phyloP scores from a whole-genome alignment of 1,140 invertebrate genomes.

The Epicauta chinensis region DNA sequence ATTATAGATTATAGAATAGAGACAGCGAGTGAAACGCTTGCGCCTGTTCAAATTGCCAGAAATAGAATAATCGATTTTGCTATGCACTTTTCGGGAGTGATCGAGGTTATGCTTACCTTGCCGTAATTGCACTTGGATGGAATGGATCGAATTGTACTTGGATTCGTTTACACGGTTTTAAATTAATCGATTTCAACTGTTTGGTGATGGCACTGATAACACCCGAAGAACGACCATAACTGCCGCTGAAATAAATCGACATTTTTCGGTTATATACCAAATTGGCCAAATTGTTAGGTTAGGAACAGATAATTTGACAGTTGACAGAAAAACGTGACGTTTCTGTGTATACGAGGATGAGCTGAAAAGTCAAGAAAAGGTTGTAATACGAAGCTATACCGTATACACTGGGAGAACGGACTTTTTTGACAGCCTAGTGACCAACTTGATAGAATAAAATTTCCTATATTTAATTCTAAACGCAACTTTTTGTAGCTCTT shows the following conservation, averaged over 20 bases:
- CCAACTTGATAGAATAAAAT: no score
- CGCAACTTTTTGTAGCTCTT: no score
- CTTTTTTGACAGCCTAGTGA: no score
- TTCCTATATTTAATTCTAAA: no score
- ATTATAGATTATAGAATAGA: not conserved
- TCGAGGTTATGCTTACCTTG: slow-evolving; percentile 53
- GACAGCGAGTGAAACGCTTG: slow-evolving; percentile 26
- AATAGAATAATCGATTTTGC: not conserved
- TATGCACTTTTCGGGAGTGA: slow-evolving; percentile 3
- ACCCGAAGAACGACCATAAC: slow-evolving; percentile 53
- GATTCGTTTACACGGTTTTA: slow-evolving; percentile 73
- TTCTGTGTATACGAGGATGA: no score
- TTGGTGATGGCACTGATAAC: slow-evolving; percentile 60
- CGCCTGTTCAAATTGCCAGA: slow-evolving; percentile 20
- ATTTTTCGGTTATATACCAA: no score
- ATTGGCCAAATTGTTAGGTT: no score
- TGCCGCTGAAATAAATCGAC: slow-evolving; percentile 65
- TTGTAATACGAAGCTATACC: no score
- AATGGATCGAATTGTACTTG: slow-evolving; percentile 80
- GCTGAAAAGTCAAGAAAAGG: no score
- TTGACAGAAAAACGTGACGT: no score
- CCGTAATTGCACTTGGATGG: slow-evolving; percentile 56
- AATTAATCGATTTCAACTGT: slow-evolving; percentile 61
- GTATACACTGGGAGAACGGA: no score
- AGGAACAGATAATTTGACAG: no score